Evolutionary conservation across 1,140 invertebrate genomes (phyloP).

Genomic region (Ceratoteleas bidentatus): DNA sequence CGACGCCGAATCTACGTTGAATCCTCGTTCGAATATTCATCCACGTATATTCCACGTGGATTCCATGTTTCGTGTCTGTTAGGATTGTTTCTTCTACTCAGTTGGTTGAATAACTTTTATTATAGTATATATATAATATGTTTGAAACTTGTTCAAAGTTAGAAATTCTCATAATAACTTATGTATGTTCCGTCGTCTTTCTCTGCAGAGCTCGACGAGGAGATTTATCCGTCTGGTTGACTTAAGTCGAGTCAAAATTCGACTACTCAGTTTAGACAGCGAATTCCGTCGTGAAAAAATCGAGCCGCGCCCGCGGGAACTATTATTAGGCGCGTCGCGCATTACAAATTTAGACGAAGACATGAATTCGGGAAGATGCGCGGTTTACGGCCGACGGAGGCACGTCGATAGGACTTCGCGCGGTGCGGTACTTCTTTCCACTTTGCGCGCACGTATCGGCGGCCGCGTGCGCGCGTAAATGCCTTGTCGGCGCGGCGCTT

Average conservation of each 20-base stretch:
- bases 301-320: conserved; percentile 24
- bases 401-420: conserved; percentile 47
- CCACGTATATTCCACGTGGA: too few relatives aligned
- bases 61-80: too few relatives aligned
- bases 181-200: too few relatives aligned
- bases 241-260: conserved; percentile 37
- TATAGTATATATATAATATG: too few relatives aligned
- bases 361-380: conserved; percentile 54
- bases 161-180: too few relatives aligned
- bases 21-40: too few relatives aligned
- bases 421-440: conserved; percentile 20
- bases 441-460: conserved; percentile 8
- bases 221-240: conserved; percentile 39
- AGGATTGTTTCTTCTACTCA: too few relatives aligned
- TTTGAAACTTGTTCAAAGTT: too few relatives aligned
- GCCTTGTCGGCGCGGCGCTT: not conserved
- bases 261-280: conserved; percentile 44
- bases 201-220: too few relatives aligned
- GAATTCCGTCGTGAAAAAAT: conserved; percentile 54
- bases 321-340: conserved; percentile 65
- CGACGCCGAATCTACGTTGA: too few relatives aligned
- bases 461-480: conserved; percentile 4
- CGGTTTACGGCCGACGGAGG: conserved; percentile 31
- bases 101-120: too few relatives aligned
- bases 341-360: conserved; percentile 59